Conservation (phyloP, 30 jellyfish, hydroid and myxozoan genomes). For the Nemopilema nomurai region DNA sequence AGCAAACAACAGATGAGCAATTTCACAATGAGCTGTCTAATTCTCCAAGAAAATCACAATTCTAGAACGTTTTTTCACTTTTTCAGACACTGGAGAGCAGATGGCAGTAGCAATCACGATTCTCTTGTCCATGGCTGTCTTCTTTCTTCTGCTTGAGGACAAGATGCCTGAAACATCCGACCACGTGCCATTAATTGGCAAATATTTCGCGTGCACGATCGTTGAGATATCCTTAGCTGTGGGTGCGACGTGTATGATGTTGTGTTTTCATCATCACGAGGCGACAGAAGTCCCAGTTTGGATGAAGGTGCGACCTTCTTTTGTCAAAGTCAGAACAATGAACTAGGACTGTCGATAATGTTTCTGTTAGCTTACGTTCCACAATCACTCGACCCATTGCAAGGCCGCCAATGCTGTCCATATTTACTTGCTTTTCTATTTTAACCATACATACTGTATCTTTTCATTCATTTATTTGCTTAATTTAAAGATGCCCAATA, state of each 20-base stretch:
- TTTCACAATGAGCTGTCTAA: no score
- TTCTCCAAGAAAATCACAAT: no score
- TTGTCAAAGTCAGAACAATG: no score
- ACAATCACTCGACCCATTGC: no score
- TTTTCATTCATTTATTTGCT: no score
- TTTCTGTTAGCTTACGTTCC: no score
- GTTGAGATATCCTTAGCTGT: constrained; percentile 78
- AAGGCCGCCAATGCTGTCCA: no score
- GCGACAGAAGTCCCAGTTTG: constrained; percentile 76
- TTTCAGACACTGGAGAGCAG: constrained; percentile 84
- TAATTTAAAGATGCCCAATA: no score
- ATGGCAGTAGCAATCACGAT: constrained; percentile 89
- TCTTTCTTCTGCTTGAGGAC: constrained; percentile 76
- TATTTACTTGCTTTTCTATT: no score
- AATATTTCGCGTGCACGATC: constrained; percentile 80
- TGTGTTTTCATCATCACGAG: constrained; percentile 78
- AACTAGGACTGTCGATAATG: no score
- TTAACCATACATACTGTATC: no score
- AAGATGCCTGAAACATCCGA: constrained; percentile 90
- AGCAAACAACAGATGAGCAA: no score
- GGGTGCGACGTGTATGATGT: constrained; percentile 69
- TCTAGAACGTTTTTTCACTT: not conserved
- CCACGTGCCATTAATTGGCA: constrained; percentile 76
- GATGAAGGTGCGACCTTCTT: constrained; percentile 65
- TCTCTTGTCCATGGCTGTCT: constrained; percentile 78